phyloP scores from a whole-genome alignment of 2,113 vertebrate genomes.

The Melanerpes aurifrons region DNA sequence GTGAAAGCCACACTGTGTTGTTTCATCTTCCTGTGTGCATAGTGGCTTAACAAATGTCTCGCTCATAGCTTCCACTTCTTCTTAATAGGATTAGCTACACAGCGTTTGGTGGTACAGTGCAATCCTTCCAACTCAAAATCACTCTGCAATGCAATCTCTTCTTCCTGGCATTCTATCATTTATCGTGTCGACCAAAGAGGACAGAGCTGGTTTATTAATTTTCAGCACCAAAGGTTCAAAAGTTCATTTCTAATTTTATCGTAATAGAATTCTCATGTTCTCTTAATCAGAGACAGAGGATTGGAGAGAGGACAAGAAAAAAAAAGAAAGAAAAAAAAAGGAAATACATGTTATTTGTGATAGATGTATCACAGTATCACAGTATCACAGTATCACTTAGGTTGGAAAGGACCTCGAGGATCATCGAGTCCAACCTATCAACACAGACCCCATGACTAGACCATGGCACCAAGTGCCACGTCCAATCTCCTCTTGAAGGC shows the following conservation, averaged over 20 bases:
- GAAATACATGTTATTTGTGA: neutral
- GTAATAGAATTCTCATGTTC: neutral
- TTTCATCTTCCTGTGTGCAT: neutral
- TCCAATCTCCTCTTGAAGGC: too few species aligned
- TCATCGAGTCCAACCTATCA: too few species aligned
- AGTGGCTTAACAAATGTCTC: neutral
- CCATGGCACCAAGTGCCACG: too few species aligned
- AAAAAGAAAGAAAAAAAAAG: neutral
- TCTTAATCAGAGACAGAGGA: neutral
- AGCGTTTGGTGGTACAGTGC: neutral
- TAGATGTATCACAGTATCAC: too few species aligned
- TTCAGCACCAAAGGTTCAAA: neutral
- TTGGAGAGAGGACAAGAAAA: neutral
- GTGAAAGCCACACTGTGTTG: neutral
- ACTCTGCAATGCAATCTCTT: neutral
- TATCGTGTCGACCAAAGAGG: neutral
- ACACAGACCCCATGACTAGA: too few species aligned
- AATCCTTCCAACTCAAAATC: neutral
- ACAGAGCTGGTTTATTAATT: constrained; percentile 10
- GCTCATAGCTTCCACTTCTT: neutral
- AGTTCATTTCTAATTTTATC: constrained; percentile 11
- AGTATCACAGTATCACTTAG: too few species aligned
- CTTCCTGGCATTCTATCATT: neutral
- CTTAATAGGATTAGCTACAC: neutral
- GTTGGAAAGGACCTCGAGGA: too few species aligned